A percentile compares a stretch with the other conserved stretches of the same genome.
These are phyloP conservation scores for Cyprinodon brontotheroides DNA, from an alignment of 2,113 vertebrate species.

Conservation along the genomic window DNA sequence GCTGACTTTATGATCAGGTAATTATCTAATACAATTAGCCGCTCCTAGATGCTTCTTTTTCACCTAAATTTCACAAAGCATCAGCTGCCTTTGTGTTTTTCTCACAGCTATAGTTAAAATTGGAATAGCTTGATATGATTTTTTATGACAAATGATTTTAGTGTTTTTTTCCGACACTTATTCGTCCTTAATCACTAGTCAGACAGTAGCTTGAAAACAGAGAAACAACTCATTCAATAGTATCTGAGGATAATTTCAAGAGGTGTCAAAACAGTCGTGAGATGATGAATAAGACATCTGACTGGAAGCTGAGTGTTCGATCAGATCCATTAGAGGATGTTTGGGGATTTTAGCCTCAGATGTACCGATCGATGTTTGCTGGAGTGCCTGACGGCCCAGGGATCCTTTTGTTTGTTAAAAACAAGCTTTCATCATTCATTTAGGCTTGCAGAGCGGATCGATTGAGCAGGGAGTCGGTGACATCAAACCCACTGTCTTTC, in stretches of 20 bases:
- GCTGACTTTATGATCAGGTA: no score
- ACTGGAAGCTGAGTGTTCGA: constrained; percentile 29
- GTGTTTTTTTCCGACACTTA: no score
- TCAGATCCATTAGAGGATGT: constrained; percentile 44
- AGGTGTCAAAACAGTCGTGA: neutral
- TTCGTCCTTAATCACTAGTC: no score
- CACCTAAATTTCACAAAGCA: neutral
- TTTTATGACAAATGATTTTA: neutral
- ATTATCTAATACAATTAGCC: no score
- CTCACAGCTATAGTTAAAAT: neutral
- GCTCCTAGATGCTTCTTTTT: no score
- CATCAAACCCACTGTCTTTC: constrained; percentile 62
- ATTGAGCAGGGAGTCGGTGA: constrained; percentile 43
- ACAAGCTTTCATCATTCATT: constrained; percentile 58
- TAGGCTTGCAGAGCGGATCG: constrained; percentile 54
- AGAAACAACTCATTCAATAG: neutral
- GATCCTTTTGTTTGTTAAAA: constrained; percentile 55
- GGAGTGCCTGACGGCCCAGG: constrained; percentile 38
- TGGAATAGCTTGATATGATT: neutral
- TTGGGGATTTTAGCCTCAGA: constrained; percentile 6
- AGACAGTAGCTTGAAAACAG: neutral
- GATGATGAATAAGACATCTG: constrained; percentile 54
- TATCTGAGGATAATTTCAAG: neutral
- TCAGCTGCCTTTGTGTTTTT: neutral
- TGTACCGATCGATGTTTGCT: constrained; percentile 54